These are phyloP conservation scores for Parotocinclus haroldoi DNA, from an alignment of 2,797 vertebrate species.

Conservation along the genomic window DNA sequence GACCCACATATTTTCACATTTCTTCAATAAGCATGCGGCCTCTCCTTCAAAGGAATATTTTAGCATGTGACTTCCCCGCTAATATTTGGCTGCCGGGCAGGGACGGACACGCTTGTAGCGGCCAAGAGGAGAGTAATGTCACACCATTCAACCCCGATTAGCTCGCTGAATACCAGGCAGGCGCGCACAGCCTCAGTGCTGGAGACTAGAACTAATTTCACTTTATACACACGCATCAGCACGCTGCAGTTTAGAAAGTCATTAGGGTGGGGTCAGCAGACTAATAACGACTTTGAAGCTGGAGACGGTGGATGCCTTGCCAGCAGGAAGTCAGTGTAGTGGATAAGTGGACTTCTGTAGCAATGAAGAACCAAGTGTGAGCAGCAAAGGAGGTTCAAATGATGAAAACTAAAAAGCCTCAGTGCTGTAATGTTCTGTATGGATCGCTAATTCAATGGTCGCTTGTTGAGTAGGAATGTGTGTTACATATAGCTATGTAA, in stretches of 20 bases:
- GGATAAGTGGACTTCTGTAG: constrained; percentile 45
- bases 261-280: constrained; percentile 64
- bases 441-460: no score
- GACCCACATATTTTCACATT: constrained; percentile 60
- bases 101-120: constrained; percentile 74
- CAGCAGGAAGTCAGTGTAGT: constrained; percentile 37
- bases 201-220: constrained; percentile 79
- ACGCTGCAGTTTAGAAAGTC: constrained; percentile 77
- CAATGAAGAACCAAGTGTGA: constrained; percentile 16
- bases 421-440: neutral
- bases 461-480: no score
- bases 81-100: constrained; percentile 75
- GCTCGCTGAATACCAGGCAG: constrained; percentile 73
- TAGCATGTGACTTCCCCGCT: constrained; percentile 65
- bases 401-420: neutral
- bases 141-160: constrained; percentile 78
- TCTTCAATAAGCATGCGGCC: constrained; percentile 68
- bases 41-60: constrained; percentile 81
- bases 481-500: no score
- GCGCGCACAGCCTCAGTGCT: constrained; percentile 69
- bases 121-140: constrained; percentile 75
- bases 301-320: constrained; percentile 41
- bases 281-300: constrained; percentile 54
- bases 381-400: neutral
- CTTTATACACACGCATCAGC: constrained; percentile 81